Evolutionary conservation across 2,113 vertebrate genomes (phyloP), one percentile per base, ranked within the genome.

Genomic region (Capricornis sumatraensis): DNA sequence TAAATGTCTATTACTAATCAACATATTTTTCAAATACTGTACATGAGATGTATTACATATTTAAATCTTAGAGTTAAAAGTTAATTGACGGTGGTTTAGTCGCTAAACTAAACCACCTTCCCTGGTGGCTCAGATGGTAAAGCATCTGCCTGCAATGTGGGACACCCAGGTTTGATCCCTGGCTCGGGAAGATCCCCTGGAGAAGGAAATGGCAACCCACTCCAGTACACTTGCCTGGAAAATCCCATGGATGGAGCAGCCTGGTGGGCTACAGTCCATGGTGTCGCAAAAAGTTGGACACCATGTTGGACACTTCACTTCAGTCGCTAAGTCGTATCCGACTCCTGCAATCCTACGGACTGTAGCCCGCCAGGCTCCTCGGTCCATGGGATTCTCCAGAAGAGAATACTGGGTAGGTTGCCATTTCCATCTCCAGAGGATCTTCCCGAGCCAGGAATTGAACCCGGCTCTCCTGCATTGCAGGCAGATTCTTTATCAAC

Each of bases 31-130:
- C 36, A 97, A 91, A 76, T 89, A 93, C 21, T 85, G 12, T 82
- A 60, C 6, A 88, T 45, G 33, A 87, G 14, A 15, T 87, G 91
- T 58, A 55, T 76, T 82, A 81, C 58, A 45, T 74, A 91, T 58
- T 67, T 96, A 67, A 95, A 94, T 84, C 52, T 85, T 95, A 12
- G 9, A 76, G 23, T 58, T 97, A 55, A 50, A 90, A 90, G 33
- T 67, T 71, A 71, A 36, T 67, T 67, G 17, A n/a, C 21, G 33
- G 16, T 67, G 64, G 64, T 67, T 67, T 67, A 67, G 33, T 67
- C 4, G 1, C 64, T n/a, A 67, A 67, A 19, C 33, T 17, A 64
- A 64, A 17, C 30, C 60, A 64, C 30, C 62, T 64, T 64, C 62
- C 64, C 64, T 36, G 33, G 33, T 67, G 33, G 64, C 17, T 67